phyloP scores from a whole-genome alignment of 2,888 invertebrate genomes.

The Strigamia maritima region DNA sequence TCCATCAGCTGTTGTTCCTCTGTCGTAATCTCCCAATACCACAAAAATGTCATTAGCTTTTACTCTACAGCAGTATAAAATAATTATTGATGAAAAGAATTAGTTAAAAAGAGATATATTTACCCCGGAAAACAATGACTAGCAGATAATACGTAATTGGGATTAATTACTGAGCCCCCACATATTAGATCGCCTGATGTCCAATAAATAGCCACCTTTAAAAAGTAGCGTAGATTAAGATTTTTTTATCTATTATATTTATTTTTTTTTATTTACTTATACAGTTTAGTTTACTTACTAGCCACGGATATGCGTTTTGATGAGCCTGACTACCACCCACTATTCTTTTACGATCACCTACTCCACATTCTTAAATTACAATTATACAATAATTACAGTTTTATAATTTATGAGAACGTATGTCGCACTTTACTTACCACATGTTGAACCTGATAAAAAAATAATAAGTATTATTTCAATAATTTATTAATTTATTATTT shows the following conservation, averaged over 20 bases:
- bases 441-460: background rate
- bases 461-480: background rate
- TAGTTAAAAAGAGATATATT: background rate
- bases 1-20: background rate
- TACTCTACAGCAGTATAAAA: background rate
- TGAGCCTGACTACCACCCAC: background rate
- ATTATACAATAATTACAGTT: too few relatives aligned
- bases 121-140: slow-evolving; percentile 11
- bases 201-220: slow-evolving; percentile 14
- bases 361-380: background rate
- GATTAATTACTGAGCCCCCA: slow-evolving; percentile 12
- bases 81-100: background rate
- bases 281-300: background rate
- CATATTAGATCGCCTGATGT: slow-evolving; percentile 15
- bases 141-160: background rate
- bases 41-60: background rate
- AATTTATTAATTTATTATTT: background rate
- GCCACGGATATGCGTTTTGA: slow-evolving; percentile 7
- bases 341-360: background rate
- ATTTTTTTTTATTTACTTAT: too few relatives aligned
- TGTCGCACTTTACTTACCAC: background rate
- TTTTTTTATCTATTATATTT: background rate
- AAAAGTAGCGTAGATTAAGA: background rate
- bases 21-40: slow-evolving; percentile 1
- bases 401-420: too few relatives aligned